phyloP scores from a whole-genome alignment of 1,140 invertebrate species.

The Calliopsis andreniformis region DNA sequence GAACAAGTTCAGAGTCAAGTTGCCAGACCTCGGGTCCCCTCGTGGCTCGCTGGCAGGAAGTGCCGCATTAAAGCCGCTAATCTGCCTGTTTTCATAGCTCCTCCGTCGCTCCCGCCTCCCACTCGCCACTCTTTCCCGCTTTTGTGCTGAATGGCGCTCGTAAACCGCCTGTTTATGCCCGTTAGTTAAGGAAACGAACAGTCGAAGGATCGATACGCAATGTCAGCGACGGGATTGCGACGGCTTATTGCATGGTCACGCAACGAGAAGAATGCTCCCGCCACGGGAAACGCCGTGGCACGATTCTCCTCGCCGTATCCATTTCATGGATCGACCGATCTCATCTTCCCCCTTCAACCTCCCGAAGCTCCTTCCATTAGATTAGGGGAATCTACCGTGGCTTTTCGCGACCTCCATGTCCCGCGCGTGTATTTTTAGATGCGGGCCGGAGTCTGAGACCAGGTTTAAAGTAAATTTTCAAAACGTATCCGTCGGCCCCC shows the following conservation, averaged over 20 bases:
- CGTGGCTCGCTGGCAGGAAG: slow-evolving; percentile 64
- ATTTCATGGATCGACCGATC: not conserved
- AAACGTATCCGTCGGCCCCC: slow-evolving; percentile 49
- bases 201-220: slow-evolving; percentile 26
- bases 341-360: not conserved
- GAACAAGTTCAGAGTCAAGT: slow-evolving; percentile 72
- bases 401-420: not conserved
- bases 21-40: slow-evolving; percentile 60
- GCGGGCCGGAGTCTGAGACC: not conserved
- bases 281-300: not conserved
- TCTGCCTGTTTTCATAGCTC: slow-evolving; percentile 68
- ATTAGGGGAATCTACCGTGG: not conserved
- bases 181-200: slow-evolving; percentile 33
- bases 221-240: slow-evolving; percentile 7
- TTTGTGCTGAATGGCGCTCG: slow-evolving; percentile 5
- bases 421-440: not conserved
- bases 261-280: not conserved
- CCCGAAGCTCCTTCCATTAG: not conserved
- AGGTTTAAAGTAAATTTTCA: slow-evolving; percentile 63
- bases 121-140: not conserved
- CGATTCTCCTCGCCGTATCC: not conserved
- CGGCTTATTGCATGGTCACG: slow-evolving; percentile 27
- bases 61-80: slow-evolving; percentile 78
- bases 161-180: slow-evolving; percentile 21
- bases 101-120: slow-evolving; percentile 25